Evolutionary conservation across 53 echinoderm and acorn worm species (phyloP), one percentile per base, ranked within the genome.

Genomic region (Apostichopus leukothele): DNA sequence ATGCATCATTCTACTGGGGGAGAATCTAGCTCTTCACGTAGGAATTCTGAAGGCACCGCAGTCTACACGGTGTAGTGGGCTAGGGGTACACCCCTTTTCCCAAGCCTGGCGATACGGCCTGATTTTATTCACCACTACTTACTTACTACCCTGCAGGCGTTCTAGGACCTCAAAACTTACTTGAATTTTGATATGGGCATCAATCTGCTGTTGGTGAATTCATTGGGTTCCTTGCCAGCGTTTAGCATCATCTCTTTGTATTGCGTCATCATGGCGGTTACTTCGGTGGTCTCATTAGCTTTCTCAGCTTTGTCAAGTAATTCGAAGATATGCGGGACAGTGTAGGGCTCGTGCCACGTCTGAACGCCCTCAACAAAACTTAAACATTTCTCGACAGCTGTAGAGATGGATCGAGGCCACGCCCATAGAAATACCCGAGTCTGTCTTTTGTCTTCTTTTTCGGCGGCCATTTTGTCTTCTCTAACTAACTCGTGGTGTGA

Each of bases 281-380:
- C 39, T 39, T 39, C 39, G 3, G 2, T 39, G 39, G 2, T 39
- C 3, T 39, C 39, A 3, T 39, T 39, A 39, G 2, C 39, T 39
- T 39, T 39, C 39, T 39, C 39, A 39, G 39, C 39, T 39, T 39
- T 39, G 39, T 39, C 39, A 39, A 39, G 39, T 39, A 39, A 39
- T 39, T 39, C 39, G 39, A 39, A 39, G 39, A 39, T 39, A 39
- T 39, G 25, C 26, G 20, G 9, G 11, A 73, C 74, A 1, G 52
- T 74, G 75, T 74, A 87, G 12, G 87, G 87, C 50, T 87, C 87
- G 51, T 52, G 75, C 87, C 87, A 87, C 22, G 57, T 21, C 53
- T 87, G 74, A 18, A 87, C 57, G 9, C 87, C 87, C 0, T 87
- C 87, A 18, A 87, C 87, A 39, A 75, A 73, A 14, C 87, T 87